A percentile compares a stretch with the other conserved stretches of the same genome.
These are phyloP conservation scores for Drosophila planitibia DNA, from an alignment of 2,888 invertebrate species.

Conservation along the genomic window DNA sequence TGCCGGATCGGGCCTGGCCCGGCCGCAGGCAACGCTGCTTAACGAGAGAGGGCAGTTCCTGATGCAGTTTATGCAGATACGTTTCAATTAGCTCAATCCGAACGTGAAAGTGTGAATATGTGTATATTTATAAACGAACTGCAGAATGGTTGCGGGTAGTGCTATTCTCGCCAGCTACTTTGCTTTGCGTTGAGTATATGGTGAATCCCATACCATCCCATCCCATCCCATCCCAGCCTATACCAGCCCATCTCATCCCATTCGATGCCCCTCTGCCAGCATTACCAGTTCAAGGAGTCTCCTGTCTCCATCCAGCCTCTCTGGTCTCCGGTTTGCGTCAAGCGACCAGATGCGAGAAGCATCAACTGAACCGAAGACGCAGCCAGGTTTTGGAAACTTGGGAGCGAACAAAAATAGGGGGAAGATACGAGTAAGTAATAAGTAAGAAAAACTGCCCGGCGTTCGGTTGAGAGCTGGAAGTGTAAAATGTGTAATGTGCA, in stretches of 20 bases:
- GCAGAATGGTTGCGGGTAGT: background rate
- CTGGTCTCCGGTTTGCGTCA: conserved; percentile 38
- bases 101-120: conserved; percentile 78
- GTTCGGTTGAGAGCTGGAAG: conserved; percentile 48
- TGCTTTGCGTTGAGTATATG: conserved; percentile 21
- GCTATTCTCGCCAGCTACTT: conserved; percentile 16
- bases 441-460: conserved; percentile 46
- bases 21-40: conserved; percentile 43
- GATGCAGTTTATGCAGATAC: conserved; percentile 75
- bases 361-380: conserved; percentile 35
- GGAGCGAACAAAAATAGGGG: conserved; percentile 8
- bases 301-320: conserved; percentile 31
- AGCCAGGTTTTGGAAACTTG: conserved; percentile 53
- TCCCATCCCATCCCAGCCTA: background rate
- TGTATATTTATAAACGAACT: conserved; percentile 66
- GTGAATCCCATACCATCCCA: background rate
- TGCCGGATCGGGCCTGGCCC: conserved; percentile 9
- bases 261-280: conserved; percentile 8
- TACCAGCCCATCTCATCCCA: background rate
- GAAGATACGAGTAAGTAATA: conserved; percentile 39
- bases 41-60: conserved; percentile 62
- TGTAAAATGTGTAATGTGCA: conserved; percentile 73
- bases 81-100: conserved; percentile 80
- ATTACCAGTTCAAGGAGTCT: conserved; percentile 11
- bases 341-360: conserved; percentile 51